Evolutionary conservation across 2,113 vertebrate genomes (phyloP).

Genomic region (Neotoma lepida): DNA sequence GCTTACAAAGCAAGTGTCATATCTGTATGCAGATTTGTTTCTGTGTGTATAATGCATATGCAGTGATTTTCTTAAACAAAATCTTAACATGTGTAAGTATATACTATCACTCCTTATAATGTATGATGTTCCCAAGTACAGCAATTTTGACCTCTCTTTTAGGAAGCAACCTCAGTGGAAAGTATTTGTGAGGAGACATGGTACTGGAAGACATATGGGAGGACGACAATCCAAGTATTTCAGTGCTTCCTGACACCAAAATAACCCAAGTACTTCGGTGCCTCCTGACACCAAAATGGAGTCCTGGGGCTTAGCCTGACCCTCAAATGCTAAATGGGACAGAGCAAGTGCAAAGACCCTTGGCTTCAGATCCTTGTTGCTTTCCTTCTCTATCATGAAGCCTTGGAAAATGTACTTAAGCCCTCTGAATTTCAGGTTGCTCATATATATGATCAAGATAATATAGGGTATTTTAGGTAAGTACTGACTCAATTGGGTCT

Average conservation of each 20-base stretch:
- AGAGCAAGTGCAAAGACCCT: background rate
- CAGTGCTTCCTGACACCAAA: conserved; percentile 13
- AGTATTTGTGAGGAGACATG: background rate
- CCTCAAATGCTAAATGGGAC: background rate
- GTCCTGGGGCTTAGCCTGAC: background rate
- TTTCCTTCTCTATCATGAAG: background rate
- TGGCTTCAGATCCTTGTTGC: background rate
- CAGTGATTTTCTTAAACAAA: background rate
- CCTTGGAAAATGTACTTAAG: conserved; percentile 19
- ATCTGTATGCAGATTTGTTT: background rate
- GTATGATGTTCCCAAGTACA: background rate
- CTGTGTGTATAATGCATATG: background rate
- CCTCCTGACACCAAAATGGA: conserved; percentile 26
- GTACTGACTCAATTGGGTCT: background rate
- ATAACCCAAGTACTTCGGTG: background rate
- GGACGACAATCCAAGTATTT: background rate
- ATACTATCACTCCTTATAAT: background rate
- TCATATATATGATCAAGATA: conserved; percentile 42
- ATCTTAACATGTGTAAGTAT: background rate
- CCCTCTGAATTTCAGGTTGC: conserved; percentile 2
- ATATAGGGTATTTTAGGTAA: conserved; percentile 6
- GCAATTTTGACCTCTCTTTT: background rate
- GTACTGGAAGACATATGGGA: background rate
- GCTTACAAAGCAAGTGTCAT: background rate
- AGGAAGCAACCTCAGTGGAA: background rate